These are phyloP conservation scores for Rhabdomys dilectus DNA, from an alignment of 2,113 vertebrate species.

Conservation along the genomic window DNA sequence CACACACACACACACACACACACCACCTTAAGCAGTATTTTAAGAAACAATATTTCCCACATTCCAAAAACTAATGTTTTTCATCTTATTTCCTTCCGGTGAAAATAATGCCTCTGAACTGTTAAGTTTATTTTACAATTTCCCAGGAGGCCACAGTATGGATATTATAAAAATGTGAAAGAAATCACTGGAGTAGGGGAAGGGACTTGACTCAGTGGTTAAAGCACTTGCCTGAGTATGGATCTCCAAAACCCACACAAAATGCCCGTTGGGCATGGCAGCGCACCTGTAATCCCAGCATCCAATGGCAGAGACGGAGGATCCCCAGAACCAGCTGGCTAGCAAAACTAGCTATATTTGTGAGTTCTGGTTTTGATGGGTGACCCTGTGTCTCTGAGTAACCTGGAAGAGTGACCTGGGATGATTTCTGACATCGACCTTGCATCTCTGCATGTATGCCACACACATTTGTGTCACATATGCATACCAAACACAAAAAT, in stretches of 20 bases:
- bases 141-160: neutral
- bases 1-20: neutral
- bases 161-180: neutral
- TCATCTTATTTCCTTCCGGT: conserved; percentile 9
- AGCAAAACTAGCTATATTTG: neutral
- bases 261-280: too few species aligned
- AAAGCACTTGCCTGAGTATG: neutral
- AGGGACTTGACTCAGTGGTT: too few species aligned
- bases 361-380: neutral
- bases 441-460: neutral
- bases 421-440: neutral
- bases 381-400: too few species aligned
- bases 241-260: neutral
- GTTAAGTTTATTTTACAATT: conserved; percentile 35
- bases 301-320: neutral
- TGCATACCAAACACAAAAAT: neutral
- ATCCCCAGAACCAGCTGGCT: neutral
- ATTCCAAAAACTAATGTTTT: conserved; percentile 18
- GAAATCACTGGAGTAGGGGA: neutral
- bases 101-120: conserved; percentile 27
- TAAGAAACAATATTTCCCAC: neutral
- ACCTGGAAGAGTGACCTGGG: neutral
- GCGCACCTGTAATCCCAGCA: neutral
- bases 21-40: neutral
- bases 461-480: neutral